Evolutionary conservation across 2,797 vertebrate species (phyloP), one percentile per base, ranked within the genome.

Genomic region (Pseudotriccus pelzelni): DNA sequence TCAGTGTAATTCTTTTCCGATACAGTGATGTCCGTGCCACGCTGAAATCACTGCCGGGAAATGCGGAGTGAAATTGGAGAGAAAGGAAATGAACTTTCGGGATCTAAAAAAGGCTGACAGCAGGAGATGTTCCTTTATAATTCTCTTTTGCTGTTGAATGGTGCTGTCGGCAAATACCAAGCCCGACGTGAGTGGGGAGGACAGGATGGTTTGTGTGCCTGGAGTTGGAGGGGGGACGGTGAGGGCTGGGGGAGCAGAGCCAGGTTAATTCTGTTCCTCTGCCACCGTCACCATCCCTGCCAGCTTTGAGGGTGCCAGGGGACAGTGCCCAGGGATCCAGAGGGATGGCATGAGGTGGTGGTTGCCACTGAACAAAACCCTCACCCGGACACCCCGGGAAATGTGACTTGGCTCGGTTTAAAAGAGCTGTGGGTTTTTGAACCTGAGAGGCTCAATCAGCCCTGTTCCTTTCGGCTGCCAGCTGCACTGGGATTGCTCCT

Each of bases 1-100:
- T 93, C 91, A 85, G 41, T 83, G 82, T 78, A 85, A 95, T 97
- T 96, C 93, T 94, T 95, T 94, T 87, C 87, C 44, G 7, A 87
- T 90, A 56, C 10, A 10, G 52, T 11, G 47, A 80, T 86, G 92
- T 72, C 87, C 12, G 0, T 59, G 77, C 55, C 0, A 0, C 0
- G 0, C 30, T n/a, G 53, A 89, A 46, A 53, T 39, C 58, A 43
- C 68, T 83, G 79, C 41, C 17, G 4, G 53, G 56, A 86, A 93
- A 66, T 7, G 15, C 47, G 63, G 60, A 90, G 75, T 28, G 53
- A 56, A 62, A 87, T 22, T 69, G 73, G 58, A 94, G 68, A 88
- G 82, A 70, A 70, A 87, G 84, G 69, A 93, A 95, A 85, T 83
- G 22, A 83, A 77, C 72, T 84, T 91, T 50, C 6, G 14, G 43